These are phyloP conservation scores for Poecilia wingei DNA, from an alignment of 2,797 vertebrate genomes.

Conservation along the genomic window DNA sequence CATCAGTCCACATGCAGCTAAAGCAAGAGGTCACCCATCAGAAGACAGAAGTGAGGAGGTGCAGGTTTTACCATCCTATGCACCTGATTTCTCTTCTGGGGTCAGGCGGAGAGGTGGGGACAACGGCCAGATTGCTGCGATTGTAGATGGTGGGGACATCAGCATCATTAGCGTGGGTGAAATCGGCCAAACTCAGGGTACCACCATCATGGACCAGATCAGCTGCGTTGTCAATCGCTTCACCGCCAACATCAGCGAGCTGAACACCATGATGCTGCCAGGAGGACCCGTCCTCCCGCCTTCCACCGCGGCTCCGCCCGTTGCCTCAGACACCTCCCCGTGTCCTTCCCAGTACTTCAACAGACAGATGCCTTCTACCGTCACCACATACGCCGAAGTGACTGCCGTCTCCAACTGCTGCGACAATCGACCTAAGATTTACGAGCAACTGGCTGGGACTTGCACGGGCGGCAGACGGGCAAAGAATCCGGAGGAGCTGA, in stretches of 20 bases:
- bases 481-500: slow-evolving; percentile 86
- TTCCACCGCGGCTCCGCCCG: slow-evolving; percentile 28
- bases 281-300: slow-evolving; percentile 67
- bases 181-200: slow-evolving; percentile 85
- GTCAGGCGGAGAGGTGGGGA: slow-evolving; percentile 55
- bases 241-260: slow-evolving; percentile 96
- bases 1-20: slow-evolving; percentile 84
- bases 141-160: slow-evolving; percentile 44
- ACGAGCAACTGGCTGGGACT: slow-evolving; percentile 78
- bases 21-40: slow-evolving; percentile 79
- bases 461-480: slow-evolving; percentile 80
- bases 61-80: slow-evolving; percentile 76
- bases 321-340: slow-evolving; percentile 27
- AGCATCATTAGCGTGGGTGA: slow-evolving; percentile 66
- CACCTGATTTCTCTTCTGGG: slow-evolving; percentile 77
- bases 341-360: slow-evolving; percentile 83
- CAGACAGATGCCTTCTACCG: slow-evolving; percentile 84
- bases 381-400: slow-evolving; percentile 92
- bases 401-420: slow-evolving; percentile 84
- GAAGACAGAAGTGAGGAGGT: slow-evolving; percentile 64
- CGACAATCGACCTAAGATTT: slow-evolving; percentile 67
- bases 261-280: slow-evolving; percentile 98
- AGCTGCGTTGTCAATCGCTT: slow-evolving; percentile 96
- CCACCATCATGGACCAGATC: slow-evolving; percentile 97
- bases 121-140: slow-evolving; percentile 9